Base-by-base conservation (phyloP, 2,888 invertebrate genomes). In the Ryuthela nishihirai region DNA sequence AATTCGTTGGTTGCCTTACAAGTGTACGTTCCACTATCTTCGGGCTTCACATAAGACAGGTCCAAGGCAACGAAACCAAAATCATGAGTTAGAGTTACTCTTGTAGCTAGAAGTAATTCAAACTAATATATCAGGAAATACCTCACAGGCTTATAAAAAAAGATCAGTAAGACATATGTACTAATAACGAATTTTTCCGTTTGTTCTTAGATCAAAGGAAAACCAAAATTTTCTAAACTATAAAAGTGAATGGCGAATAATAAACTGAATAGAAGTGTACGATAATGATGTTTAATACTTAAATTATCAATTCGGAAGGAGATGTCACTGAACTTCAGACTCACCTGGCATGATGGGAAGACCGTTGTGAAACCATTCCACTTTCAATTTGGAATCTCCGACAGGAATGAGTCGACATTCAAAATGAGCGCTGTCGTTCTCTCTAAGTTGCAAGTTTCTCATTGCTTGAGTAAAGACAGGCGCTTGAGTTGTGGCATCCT, bases 31-130 rank as follows among this genome's bases (percentile, higher is more conserved):
- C 98, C 98, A 15, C 91, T 87, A 78, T 99, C 98, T 74, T 98
- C 98, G 9, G 95, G 90, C 70, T 94, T 85, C 54, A 93, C 88
- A 68, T 94, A 88, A 79, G 93, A 83, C 67, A 99, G 93, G 72
- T 99, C 98, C 55, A 99, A 79, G 20, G 94, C 92, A n/a, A 97
- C 94, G 73, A 93, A 98, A 38, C 98, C 98, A 74, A 99, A 98
- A 76, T 93, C 97, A 72, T 94, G 90, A 10, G 92, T 91, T 76
- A 95, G 92, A 10, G 90, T 88, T 74, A 97, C 98, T 69, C 98
- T 83, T 6, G 94, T 93, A 36, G 95, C 79, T 76, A 54, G 20
- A 53, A 39, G 24, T n/a, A n/a, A n/a, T n/a, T n/a, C n/a, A n/a
- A n/a, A n/a, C n/a, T n/a, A n/a, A n/a, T n/a, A n/a, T n/a, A n/a